Percentiles rank a stretch among this genome's conserved stretches.
These are phyloP conservation scores for Alouatta palliata DNA, from an alignment of 2,113 vertebrate species.

Conservation along the genomic window DNA sequence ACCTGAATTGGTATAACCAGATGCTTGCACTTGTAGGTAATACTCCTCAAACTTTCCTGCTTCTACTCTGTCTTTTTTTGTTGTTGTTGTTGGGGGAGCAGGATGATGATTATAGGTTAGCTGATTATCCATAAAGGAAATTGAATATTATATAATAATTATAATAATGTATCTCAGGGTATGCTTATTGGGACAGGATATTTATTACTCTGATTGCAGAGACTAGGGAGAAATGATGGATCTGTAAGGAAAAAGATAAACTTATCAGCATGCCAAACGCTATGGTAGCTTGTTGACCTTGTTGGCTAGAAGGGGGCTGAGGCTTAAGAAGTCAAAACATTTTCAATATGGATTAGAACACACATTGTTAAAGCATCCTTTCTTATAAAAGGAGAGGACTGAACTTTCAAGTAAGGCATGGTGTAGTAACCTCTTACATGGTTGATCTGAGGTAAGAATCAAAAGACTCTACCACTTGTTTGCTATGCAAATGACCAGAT, in stretches of 20 bases:
- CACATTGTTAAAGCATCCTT: not conserved
- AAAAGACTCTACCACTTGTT: not conserved
- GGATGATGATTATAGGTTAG: not conserved
- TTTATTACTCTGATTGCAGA: not conserved
- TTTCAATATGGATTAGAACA: not conserved
- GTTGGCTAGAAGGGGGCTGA: not conserved
- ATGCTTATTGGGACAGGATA: not conserved
- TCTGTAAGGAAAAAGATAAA: not conserved
- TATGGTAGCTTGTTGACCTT: not conserved
- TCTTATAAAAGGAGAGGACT: not conserved
- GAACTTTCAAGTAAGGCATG: not conserved
- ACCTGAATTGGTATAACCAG: not conserved
- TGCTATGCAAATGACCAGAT: not conserved
- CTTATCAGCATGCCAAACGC: not conserved
- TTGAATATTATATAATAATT: not conserved
- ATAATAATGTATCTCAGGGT: not conserved
- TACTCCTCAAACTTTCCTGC: not conserved
- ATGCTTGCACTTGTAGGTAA: not conserved
- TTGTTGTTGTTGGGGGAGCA: not conserved
- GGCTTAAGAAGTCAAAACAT: not conserved
- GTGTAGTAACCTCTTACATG: not conserved
- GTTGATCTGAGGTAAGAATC: not conserved
- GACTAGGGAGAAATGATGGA: not conserved
- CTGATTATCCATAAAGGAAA: not conserved
- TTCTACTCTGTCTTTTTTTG: not conserved